Conservation (phyloP, 1,140 invertebrate species). For the Coptotermes formosanus region DNA sequence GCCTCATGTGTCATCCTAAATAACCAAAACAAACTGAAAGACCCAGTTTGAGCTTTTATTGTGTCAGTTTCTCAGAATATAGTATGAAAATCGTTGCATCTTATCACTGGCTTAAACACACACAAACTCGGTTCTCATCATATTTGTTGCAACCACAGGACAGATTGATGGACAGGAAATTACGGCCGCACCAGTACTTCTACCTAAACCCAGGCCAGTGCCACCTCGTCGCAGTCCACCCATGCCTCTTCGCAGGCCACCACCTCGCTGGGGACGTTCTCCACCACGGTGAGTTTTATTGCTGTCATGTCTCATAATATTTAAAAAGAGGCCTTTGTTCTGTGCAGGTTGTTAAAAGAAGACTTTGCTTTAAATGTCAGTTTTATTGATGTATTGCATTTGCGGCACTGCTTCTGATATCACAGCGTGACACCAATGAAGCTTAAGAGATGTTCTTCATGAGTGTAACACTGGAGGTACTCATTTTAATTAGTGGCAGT, state of each 20-base stretch:
- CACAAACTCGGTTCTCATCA: not conserved
- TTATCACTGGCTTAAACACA: not conserved
- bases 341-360: too few species aligned
- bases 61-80: not conserved
- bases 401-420: too few species aligned
- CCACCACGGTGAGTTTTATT: conserved; percentile 41
- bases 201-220: conserved; percentile 67
- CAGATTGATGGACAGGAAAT: conserved; percentile 86
- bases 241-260: conserved; percentile 57
- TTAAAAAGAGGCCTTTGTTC: too few species aligned
- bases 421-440: too few species aligned
- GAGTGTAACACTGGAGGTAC: too few species aligned
- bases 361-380: too few species aligned
- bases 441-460: too few species aligned
- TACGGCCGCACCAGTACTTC: conserved; percentile 84
- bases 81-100: not conserved
- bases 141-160: conserved; percentile 39
- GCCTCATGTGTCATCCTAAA: too few species aligned
- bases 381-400: too few species aligned
- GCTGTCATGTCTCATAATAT: too few species aligned
- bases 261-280: conserved; percentile 51
- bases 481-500: too few species aligned
- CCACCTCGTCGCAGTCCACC: conserved; percentile 63
- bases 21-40: not conserved
- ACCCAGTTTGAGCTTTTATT: not conserved